These are phyloP conservation scores for Callipepla squamata DNA, from an alignment of 2,113 vertebrate species.

Conservation along the genomic window DNA sequence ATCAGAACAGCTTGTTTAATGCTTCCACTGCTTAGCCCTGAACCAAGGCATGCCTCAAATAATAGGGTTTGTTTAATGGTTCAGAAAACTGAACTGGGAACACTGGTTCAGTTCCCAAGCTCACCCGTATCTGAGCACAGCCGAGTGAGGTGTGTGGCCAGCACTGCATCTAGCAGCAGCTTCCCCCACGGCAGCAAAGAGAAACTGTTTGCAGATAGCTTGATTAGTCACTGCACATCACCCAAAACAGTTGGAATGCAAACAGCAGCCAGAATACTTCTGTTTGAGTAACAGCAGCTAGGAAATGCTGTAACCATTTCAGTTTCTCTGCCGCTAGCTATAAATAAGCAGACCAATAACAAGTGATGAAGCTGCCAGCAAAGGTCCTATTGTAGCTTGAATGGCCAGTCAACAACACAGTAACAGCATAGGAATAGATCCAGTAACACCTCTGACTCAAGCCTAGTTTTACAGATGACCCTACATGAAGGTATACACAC, in stretches of 20 bases:
- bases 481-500: background rate
- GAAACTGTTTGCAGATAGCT: background rate
- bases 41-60: background rate
- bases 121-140: background rate
- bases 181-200: background rate
- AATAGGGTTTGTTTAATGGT: background rate
- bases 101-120: background rate
- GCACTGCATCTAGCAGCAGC: background rate
- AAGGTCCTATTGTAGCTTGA: background rate
- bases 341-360: background rate
- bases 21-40: background rate
- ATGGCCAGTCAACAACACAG: background rate
- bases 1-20: background rate
- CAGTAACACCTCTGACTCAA: background rate
- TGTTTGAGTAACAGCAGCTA: background rate
- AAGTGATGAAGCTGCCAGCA: background rate
- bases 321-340: background rate
- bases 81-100: background rate
- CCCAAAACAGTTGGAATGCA: background rate
- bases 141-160: background rate
- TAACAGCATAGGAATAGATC: background rate
- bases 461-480: background rate
- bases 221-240: background rate
- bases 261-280: background rate
- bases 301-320: background rate